A percentile compares a stretch with the other conserved stretches of the same genome.
phyloP scores from a whole-genome alignment of 2,113 vertebrate species.

The Tychaedon coryphoeus region DNA sequence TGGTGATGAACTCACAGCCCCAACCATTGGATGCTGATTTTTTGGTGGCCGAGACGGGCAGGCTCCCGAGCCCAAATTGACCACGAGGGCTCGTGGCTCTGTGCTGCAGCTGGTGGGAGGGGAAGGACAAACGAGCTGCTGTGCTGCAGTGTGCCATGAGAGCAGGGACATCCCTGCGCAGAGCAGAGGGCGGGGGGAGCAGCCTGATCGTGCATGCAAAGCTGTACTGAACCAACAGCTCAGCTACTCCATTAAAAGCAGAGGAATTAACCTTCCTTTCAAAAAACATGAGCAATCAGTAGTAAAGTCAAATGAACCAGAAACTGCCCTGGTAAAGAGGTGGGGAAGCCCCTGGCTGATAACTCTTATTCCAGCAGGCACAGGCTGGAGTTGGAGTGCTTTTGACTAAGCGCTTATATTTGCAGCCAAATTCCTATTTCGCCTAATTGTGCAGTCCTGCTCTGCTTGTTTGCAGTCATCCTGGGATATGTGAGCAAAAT shows the following conservation, averaged over 20 bases:
- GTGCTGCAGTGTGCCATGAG: neutral
- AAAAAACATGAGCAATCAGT: neutral
- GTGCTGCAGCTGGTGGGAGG: neutral
- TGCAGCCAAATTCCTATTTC: neutral
- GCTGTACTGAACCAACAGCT: neutral
- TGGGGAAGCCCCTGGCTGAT: neutral
- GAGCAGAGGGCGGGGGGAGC: neutral
- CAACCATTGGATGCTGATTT: neutral
- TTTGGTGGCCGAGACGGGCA: neutral
- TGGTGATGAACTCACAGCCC: neutral
- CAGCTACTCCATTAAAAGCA: conserved; percentile 23
- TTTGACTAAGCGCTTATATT: neutral
- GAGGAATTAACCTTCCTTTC: conserved; percentile 51
- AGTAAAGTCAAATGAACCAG: neutral
- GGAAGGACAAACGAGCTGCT: neutral
- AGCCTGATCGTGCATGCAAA: neutral
- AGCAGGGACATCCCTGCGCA: neutral
- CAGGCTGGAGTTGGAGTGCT: neutral
- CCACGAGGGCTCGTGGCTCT: neutral
- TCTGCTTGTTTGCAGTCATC: conserved; percentile 26
- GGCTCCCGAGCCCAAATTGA: neutral
- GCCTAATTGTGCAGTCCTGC: conserved; percentile 22
- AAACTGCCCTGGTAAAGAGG: neutral
- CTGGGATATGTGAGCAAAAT: conserved; percentile 24
- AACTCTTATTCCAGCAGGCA: neutral